Evolutionary conservation across 2,113 vertebrate species (phyloP).

Genomic region (Python bivittatus): DNA sequence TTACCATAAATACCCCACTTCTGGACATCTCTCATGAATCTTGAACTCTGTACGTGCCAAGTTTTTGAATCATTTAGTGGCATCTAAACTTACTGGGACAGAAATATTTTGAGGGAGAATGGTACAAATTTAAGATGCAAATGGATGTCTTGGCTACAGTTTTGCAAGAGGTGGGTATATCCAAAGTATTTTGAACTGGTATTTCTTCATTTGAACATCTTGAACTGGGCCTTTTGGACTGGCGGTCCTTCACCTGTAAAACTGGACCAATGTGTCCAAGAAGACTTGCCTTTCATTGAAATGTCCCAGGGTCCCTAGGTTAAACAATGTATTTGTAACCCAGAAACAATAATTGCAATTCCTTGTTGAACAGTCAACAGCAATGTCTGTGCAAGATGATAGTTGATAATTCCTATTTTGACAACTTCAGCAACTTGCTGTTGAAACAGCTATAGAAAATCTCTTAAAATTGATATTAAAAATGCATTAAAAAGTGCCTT

Average conservation of each 20-base stretch:
- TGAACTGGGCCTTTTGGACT: neutral
- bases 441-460: slow-evolving; percentile 25
- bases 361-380: slow-evolving; percentile 29
- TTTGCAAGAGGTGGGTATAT: too few relatives aligned
- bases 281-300: neutral
- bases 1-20: neutral
- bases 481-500: slow-evolving; percentile 3
- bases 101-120: neutral
- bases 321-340: neutral
- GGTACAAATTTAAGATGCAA: neutral
- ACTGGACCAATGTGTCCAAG: neutral
- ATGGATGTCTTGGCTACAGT: neutral
- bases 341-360: neutral
- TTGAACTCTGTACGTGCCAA: neutral
- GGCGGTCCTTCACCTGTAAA: neutral
- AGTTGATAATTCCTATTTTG: slow-evolving; percentile 23
- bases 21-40: neutral
- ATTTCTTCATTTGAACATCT: neutral
- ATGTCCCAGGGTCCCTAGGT: neutral
- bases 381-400: slow-evolving; percentile 8
- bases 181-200: neutral
- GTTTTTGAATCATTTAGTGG: neutral
- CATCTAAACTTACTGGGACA: neutral
- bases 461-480: slow-evolving; percentile 17
- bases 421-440: slow-evolving; percentile 20